phyloP scores from a whole-genome alignment of 2,113 vertebrate genomes.

The Poicephalus meyeri region DNA sequence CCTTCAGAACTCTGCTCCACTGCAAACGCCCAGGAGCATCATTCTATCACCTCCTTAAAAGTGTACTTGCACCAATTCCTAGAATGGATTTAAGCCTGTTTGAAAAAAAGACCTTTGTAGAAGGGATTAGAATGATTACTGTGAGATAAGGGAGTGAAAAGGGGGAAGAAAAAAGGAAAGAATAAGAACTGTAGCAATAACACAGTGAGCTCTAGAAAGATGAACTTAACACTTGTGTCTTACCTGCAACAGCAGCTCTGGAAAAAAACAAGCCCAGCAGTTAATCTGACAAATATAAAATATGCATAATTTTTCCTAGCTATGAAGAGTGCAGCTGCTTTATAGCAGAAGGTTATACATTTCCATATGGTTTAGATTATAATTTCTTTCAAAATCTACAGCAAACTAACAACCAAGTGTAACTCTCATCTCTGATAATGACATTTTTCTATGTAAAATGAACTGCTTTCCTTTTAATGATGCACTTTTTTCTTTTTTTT shows the following conservation, averaged over 20 bases:
- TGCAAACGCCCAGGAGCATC: neutral
- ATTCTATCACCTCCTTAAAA: neutral
- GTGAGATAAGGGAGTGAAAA: neutral
- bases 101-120: neutral
- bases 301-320: conserved; percentile 51
- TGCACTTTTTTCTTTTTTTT: neutral
- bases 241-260: conserved; percentile 30
- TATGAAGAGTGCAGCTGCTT: conserved; percentile 63
- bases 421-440: neutral
- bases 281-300: conserved; percentile 70
- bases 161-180: neutral
- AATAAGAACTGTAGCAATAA: neutral
- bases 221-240: conserved; percentile 35
- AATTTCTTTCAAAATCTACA: conserved; percentile 58
- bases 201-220: neutral
- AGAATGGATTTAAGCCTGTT: neutral
- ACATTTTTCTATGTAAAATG: neutral
- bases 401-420: neutral
- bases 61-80: neutral
- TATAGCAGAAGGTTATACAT: conserved; percentile 57
- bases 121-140: neutral
- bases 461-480: conserved; percentile 35
- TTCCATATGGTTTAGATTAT: conserved; percentile 61
- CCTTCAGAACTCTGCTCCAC: neutral
- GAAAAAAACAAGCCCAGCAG: conserved; percentile 58